Evolutionary conservation across 2,113 vertebrate genomes (phyloP).

Genomic region (Cercopithecus mona): DNA sequence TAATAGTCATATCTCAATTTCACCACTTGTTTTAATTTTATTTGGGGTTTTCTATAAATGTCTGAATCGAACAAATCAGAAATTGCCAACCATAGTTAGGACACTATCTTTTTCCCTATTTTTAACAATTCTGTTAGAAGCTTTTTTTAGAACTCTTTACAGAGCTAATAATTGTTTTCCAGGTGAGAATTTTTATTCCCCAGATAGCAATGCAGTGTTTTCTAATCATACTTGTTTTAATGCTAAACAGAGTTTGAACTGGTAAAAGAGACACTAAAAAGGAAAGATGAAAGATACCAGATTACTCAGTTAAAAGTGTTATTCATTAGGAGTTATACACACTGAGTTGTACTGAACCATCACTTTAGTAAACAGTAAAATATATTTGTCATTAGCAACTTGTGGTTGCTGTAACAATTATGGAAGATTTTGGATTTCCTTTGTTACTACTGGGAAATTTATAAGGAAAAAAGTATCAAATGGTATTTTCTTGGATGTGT

Average conservation of each 20-base stretch:
- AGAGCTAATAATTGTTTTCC: slow-evolving; percentile 12
- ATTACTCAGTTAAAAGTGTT: neutral
- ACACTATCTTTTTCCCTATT: neutral
- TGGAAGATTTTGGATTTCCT: slow-evolving; percentile 6
- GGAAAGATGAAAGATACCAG: neutral
- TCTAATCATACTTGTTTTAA: slow-evolving; percentile 43
- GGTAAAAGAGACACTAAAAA: neutral
- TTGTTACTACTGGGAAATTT: neutral
- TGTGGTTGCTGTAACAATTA: neutral
- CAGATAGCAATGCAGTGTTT: neutral
- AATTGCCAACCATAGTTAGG: neutral
- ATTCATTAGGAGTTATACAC: neutral
- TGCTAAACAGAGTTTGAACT: neutral
- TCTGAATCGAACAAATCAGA: neutral
- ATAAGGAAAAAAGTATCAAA: neutral
- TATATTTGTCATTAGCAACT: neutral
- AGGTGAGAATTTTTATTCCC: slow-evolving; percentile 34
- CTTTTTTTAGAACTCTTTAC: slow-evolving; percentile 7
- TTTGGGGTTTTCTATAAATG: neutral
- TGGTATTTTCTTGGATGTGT: neutral
- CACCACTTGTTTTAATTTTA: neutral
- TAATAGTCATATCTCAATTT: neutral
- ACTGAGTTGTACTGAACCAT: neutral
- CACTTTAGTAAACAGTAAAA: neutral
- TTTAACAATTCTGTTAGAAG: slow-evolving; percentile 16